Evolutionary conservation across 2,888 invertebrate species (phyloP), one percentile per base, ranked within the genome.

Genomic region (Cephus spinipes): DNA sequence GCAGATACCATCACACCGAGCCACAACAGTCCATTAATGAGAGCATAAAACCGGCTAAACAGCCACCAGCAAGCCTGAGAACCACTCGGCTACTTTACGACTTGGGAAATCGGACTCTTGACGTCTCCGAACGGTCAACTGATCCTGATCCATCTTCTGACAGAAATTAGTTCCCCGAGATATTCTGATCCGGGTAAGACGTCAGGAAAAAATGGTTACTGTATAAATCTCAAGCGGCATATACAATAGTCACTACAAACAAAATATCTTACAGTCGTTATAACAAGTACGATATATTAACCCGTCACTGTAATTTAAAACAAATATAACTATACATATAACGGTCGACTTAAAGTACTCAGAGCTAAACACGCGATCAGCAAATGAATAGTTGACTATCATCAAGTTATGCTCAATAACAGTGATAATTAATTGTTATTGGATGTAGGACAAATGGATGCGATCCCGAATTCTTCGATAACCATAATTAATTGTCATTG

Each of bases 21-120:
- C 71, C 31, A 71, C 32, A 71, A 71, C 71, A 71, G 32, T 30
- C 71, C 71, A 71, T 71, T 71, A 71, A 71, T 71, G 71, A 71
- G 71, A 32, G 71, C 15, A 71, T 71, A 71, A 71, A 71, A 71
- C 30, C 71, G 32, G 71, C 71, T 71, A 71, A 71, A 71, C 71
- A 71, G 30, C 71, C 71, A 71, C 71, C 15, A 71, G 71, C 31
- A 71, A 31, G 71, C 71, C 71, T 40, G 40, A 40, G 40, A 40
- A 40, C 40, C 40, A 40, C 40, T 40, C 40, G 40, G 40, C 23
- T 40, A 40, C 40, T 40, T 40, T 40, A 40, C 23, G 40, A 40
- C 40, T 40, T 40, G 40, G 40, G 40, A 40, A 40, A 40, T 40
- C 40, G 23, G 40, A 40, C 15, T 40, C 40, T 2, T 23, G 40